Conservation (phyloP, 2,888 invertebrate genomes). For the Drosophila peninsularis region DNA sequence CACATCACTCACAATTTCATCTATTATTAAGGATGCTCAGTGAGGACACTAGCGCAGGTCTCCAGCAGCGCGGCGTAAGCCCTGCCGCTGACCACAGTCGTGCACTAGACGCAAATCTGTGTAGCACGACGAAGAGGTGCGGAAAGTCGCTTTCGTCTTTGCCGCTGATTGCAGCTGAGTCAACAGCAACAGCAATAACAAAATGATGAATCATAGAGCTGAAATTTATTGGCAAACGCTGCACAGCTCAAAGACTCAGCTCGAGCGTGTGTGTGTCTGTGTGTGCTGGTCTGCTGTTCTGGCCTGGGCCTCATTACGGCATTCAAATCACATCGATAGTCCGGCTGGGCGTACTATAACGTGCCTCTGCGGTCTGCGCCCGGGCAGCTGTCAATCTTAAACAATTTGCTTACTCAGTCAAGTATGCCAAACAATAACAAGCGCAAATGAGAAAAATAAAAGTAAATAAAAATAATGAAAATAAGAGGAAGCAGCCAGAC, state of each 20-base stretch:
- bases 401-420: conserved; percentile 75
- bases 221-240: conserved; percentile 44
- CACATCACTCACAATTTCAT: too few relatives aligned
- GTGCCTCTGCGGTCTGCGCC: conserved; percentile 20
- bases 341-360: conserved; percentile 16
- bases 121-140: neutral
- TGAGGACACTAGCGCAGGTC: too few relatives aligned
- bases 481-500: neutral
- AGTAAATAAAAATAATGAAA: conserved; percentile 9
- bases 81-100: conserved; percentile 1
- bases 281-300: neutral
- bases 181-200: conserved; percentile 9
- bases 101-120: conserved; percentile 27
- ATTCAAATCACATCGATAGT: conserved; percentile 58
- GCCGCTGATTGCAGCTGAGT: conserved; percentile 4
- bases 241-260: conserved; percentile 2
- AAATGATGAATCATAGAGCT: conserved; percentile 50
- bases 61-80: too few relatives aligned
- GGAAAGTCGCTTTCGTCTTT: neutral
- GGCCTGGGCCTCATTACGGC: conserved; percentile 41
- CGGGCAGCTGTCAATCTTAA: conserved; percentile 69
- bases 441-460: conserved; percentile 42
- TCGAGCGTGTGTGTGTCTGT: neutral
- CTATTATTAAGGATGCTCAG: too few relatives aligned
- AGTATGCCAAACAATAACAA: conserved; percentile 68